Evolutionary conservation across 2,888 invertebrate genomes (phyloP).

Genomic region (Agrotis ipsilon): DNA sequence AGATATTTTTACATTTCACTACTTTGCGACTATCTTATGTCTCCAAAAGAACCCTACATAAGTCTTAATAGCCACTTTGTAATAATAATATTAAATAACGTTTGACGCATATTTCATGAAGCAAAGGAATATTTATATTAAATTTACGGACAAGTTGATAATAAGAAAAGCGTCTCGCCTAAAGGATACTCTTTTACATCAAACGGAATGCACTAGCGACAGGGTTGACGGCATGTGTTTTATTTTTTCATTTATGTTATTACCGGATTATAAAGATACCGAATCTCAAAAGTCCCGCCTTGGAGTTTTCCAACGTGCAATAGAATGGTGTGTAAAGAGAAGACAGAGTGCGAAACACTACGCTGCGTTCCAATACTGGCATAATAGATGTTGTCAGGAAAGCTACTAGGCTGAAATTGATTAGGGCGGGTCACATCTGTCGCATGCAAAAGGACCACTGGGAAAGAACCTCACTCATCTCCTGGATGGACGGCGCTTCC

Average conservation of each 20-base stretch:
- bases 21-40: neutral
- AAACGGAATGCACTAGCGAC: slow-evolving; percentile 83
- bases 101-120: slow-evolving; percentile 51
- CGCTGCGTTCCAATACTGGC: no score
- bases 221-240: slow-evolving; percentile 72
- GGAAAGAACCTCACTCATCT: no score
- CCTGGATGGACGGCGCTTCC: no score
- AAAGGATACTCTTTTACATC: slow-evolving; percentile 85
- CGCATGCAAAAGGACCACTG: no score
- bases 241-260: slow-evolving; percentile 4
- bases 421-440: no score
- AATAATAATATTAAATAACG: slow-evolving; percentile 35
- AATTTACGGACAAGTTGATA: slow-evolving; percentile 80
- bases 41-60: neutral
- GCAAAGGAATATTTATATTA: slow-evolving; percentile 71
- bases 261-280: no score
- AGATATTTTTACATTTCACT: neutral
- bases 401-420: no score
- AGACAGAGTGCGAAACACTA: no score
- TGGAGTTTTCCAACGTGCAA: no score
- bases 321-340: no score
- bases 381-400: no score
- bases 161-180: slow-evolving; percentile 82
- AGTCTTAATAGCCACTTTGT: slow-evolving; percentile 8
- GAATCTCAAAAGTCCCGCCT: no score